A percentile compares a stretch with the other conserved stretches of the same genome.
Evolutionary conservation across 2,888 invertebrate species (phyloP).

Genomic region (Synergus umbraculus): DNA sequence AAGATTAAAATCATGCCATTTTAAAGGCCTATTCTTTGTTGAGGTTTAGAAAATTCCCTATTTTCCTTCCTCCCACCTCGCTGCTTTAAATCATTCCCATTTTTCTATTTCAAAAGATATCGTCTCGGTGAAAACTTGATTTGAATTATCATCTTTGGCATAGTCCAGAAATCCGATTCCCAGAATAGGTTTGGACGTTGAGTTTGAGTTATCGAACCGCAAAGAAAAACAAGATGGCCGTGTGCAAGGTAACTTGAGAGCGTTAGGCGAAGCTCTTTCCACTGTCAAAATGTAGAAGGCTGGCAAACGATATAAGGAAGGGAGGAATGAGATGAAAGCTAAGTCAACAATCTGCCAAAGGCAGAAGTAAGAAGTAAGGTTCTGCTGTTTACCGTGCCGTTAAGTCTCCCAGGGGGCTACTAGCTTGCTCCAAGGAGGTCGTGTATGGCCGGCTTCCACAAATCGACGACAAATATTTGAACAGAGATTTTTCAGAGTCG

Average conservation of each 20-base stretch:
- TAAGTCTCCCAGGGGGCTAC: slow-evolving; percentile 46
- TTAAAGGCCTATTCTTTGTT: not conserved
- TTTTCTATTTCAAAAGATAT: not conserved
- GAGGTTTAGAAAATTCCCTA: not conserved
- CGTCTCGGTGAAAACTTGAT: not conserved
- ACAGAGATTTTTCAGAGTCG: slow-evolving; percentile 52
- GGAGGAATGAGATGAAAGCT: slow-evolving; percentile 53
- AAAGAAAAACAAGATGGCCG: slow-evolving; percentile 8
- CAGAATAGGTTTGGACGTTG: not conserved
- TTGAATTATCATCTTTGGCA: not conserved
- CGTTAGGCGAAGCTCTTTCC: not conserved
- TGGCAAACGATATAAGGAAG: slow-evolving; percentile 6
- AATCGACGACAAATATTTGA: slow-evolving; percentile 63
- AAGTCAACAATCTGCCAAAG: slow-evolving; percentile 55
- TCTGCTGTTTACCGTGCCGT: slow-evolving; percentile 47
- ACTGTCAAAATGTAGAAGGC: slow-evolving; percentile 6
- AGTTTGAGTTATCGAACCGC: not conserved
- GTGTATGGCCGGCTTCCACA: slow-evolving; percentile 52
- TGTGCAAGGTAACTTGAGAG: not conserved
- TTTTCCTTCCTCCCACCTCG: not conserved
- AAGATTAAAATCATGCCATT: not conserved
- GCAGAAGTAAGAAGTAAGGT: slow-evolving; percentile 48
- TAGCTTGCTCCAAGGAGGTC: slow-evolving; percentile 47
- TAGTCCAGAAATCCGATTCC: not conserved
- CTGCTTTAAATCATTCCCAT: not conserved